These are phyloP conservation scores for Istiophorus platypterus DNA, from an alignment of 2,113 vertebrate species.

Conservation along the genomic window DNA sequence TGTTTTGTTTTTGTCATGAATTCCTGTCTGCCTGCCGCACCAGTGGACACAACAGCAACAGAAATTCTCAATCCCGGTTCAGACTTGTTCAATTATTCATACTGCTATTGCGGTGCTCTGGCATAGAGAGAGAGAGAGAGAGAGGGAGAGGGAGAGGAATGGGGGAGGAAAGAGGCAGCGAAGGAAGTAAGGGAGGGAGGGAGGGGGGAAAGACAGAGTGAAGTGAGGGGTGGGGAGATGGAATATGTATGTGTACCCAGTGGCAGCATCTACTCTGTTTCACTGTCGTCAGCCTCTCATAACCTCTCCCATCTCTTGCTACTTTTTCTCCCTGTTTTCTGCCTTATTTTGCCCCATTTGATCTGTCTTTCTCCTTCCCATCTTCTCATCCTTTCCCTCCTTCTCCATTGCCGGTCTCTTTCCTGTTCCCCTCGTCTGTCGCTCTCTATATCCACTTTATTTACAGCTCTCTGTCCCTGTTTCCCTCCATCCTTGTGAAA, in stretches of 20 bases:
- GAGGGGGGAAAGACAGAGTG: not conserved
- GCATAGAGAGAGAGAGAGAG: conserved; percentile 26
- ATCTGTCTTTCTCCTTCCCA: conserved; percentile 25
- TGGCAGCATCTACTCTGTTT: conserved; percentile 22
- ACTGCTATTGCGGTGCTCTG: conserved; percentile 75
- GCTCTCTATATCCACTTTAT: conserved; percentile 5
- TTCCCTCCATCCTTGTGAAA: not conserved
- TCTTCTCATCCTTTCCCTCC: not conserved
- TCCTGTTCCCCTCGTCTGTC: conserved; percentile 36
- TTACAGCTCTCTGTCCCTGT: not conserved
- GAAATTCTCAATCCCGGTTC: conserved; percentile 76
- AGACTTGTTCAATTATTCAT: conserved; percentile 83
- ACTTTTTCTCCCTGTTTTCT: not conserved
- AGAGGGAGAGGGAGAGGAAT: not conserved
- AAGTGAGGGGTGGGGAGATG: conserved; percentile 39
- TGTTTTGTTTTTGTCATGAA: conserved; percentile 61
- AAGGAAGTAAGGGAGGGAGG: not conserved
- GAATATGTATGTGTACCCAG: conserved; percentile 60
- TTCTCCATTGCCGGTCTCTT: conserved; percentile 3
- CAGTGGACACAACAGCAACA: conserved; percentile 75
- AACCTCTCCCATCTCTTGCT: conserved; percentile 19
- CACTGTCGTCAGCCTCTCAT: conserved; percentile 31
- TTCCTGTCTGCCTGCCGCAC: conserved; percentile 44
- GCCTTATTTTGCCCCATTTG: conserved; percentile 32
- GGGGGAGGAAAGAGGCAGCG: conserved; percentile 7